A percentile compares a stretch with the other conserved stretches of the same genome.
Evolutionary conservation across 2,888 invertebrate genomes (phyloP).

Genomic region (Drosophila kambysellisi): DNA sequence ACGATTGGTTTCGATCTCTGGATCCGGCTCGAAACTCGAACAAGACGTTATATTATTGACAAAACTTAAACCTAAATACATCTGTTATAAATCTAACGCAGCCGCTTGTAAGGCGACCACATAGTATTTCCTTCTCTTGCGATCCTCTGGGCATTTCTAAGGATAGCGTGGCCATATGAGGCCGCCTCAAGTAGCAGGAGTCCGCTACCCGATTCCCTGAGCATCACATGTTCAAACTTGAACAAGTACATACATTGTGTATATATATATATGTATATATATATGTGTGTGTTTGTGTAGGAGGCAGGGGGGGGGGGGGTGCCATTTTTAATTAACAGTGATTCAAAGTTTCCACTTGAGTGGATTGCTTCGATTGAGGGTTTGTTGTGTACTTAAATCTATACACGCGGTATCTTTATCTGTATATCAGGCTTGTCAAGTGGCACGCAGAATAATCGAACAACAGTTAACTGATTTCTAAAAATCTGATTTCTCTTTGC

Average conservation of each 20-base stretch:
- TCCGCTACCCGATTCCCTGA: too few relatives aligned
- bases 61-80: too few relatives aligned
- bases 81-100: too few relatives aligned
- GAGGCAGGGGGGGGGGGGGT: not conserved
- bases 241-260: constrained; percentile 8
- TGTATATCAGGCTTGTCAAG: constrained; percentile 41
- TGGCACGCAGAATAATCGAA: constrained; percentile 22
- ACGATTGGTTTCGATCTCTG: too few relatives aligned
- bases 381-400: constrained; percentile 16
- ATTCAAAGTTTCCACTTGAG: constrained; percentile 33
- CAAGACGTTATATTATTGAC: too few relatives aligned
- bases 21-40: too few relatives aligned
- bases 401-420: constrained; percentile 46
- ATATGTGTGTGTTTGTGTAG: not conserved
- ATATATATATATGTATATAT: not conserved
- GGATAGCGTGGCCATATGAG: too few relatives aligned
- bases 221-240: too few relatives aligned
- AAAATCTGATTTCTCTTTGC: constrained; percentile 41
- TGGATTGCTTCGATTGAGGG: constrained; percentile 14
- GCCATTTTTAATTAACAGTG: not conserved
- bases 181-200: too few relatives aligned
- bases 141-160: too few relatives aligned
- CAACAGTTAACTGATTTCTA: constrained; percentile 20
- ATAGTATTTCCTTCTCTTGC: too few relatives aligned
- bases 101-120: too few relatives aligned